Conservation (phyloP, 2,888 invertebrate species). For the Punctoribates punctum region DNA sequence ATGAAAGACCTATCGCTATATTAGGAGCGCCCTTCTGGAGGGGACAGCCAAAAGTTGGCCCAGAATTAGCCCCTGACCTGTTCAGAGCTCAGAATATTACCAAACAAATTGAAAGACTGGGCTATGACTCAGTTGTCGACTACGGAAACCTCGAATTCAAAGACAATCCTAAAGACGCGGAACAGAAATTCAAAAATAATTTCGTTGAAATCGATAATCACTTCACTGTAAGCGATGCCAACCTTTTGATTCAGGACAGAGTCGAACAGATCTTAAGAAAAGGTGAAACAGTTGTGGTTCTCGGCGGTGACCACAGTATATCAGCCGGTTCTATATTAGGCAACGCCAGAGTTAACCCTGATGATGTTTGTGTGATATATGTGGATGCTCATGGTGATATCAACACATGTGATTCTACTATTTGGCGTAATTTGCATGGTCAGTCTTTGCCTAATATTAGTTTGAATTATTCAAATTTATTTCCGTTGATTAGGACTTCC, state of each 20-base stretch:
- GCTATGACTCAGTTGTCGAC: conserved; percentile 43
- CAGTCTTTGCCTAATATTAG: too few species aligned
- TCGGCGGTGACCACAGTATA: conserved; percentile 89
- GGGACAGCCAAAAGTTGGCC: conserved; percentile 26
- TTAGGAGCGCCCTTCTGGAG: conserved; percentile 34
- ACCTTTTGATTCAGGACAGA: conserved; percentile 35
- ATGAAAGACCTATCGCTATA: background rate
- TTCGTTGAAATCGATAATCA: conserved; percentile 30
- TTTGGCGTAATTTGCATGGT: conserved; percentile 66
- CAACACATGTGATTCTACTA: conserved; percentile 78
- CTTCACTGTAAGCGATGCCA: background rate
- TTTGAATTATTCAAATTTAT: too few species aligned
- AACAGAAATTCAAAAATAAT: conserved; percentile 17
- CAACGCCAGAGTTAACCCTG: background rate
- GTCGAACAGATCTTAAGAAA: conserved; percentile 37
- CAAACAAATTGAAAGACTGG: background rate
- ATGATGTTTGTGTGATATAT: conserved; percentile 61
- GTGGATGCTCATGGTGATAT: conserved; percentile 90
- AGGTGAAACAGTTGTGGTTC: conserved; percentile 57
- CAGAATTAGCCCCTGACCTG: background rate
- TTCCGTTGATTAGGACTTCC: conserved; percentile 62
- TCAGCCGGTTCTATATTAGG: conserved; percentile 78
- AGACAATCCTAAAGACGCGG: background rate
- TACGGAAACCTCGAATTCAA: conserved; percentile 44
- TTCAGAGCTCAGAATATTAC: background rate